Percentiles rank a stretch among this genome's conserved stretches.
Evolutionary conservation across 2,797 vertebrate genomes (phyloP).

Genomic region (Gallirallus australis): DNA sequence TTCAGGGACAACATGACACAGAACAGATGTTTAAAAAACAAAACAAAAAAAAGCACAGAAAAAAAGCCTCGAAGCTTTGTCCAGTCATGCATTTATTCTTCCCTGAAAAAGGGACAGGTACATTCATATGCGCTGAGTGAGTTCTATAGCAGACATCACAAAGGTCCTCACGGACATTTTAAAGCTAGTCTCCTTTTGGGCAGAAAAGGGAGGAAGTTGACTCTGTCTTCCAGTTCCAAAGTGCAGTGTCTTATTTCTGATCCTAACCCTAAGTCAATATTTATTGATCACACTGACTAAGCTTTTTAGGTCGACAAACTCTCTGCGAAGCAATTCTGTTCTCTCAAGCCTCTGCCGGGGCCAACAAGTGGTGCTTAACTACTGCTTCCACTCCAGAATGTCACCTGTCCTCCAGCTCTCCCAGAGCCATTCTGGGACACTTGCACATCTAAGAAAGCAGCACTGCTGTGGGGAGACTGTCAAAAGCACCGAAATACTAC

Average conservation of each 20-base stretch:
- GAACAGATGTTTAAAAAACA: constrained; percentile 4
- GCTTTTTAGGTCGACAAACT: constrained; percentile 43
- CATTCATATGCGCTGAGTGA: background rate
- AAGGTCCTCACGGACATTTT: constrained; percentile 37
- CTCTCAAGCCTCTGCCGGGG: constrained; percentile 61
- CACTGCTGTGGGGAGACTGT: background rate
- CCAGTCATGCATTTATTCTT: background rate
- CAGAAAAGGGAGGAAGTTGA: constrained; percentile 37
- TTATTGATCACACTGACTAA: constrained; percentile 65
- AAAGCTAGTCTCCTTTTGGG: constrained; percentile 36
- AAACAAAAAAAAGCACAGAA: background rate
- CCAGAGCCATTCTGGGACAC: constrained; percentile 6
- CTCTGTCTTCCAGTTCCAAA: constrained; percentile 62
- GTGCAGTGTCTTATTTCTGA: constrained; percentile 64
- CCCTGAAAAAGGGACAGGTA: constrained; percentile 16
- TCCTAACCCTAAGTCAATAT: constrained; percentile 52
- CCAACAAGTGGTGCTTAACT: constrained; percentile 63
- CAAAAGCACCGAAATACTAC: constrained; percentile 10
- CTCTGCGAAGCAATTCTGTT: constrained; percentile 51
- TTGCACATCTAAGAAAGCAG: constrained; percentile 10
- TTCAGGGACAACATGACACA: constrained; percentile 47
- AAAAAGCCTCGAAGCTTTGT: constrained; percentile 32
- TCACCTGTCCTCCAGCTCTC: constrained; percentile 12
- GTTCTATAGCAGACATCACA: background rate
- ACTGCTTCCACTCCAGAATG: constrained; percentile 32